Conservation (phyloP, 2,113 vertebrate species). For the Forbesichthys agassizii region DNA sequence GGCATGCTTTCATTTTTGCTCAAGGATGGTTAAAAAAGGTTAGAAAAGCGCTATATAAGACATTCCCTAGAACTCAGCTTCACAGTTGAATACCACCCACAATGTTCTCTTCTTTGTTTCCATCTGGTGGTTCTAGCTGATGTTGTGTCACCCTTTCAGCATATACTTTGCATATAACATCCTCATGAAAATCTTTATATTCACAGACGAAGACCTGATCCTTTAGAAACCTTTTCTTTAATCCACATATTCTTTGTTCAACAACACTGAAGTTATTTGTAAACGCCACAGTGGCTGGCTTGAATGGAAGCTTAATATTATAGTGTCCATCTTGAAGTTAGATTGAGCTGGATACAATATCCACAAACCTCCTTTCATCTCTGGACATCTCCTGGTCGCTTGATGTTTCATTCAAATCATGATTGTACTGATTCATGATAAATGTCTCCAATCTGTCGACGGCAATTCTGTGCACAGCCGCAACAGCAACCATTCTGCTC, state of each 20-base stretch:
- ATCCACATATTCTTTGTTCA: too few relatives aligned
- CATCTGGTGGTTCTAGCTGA: not conserved
- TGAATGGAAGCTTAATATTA: not conserved
- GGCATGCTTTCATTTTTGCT: too few relatives aligned
- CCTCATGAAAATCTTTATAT: constrained; percentile 1
- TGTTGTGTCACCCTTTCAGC: not conserved
- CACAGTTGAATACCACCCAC: constrained; percentile 24
- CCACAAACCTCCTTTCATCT: not conserved
- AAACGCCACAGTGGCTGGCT: not conserved
- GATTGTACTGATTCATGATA: too few relatives aligned
- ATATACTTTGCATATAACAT: constrained; percentile 5
- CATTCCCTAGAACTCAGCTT: constrained; percentile 9
- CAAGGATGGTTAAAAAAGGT: too few relatives aligned
- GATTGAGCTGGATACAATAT: not conserved
- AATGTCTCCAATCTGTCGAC: not conserved
- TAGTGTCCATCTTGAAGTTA: not conserved
- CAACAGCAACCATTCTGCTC: not conserved
- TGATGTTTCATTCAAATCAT: not conserved
- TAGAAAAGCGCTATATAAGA: not conserved
- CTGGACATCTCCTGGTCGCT: not conserved
- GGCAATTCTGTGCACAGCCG: too few relatives aligned
- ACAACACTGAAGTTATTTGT: too few relatives aligned
- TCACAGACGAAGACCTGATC: not conserved
- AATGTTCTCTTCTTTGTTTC: constrained; percentile 19
- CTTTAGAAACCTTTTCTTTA: too few relatives aligned